A percentile compares a stretch with the other conserved stretches of the same genome.
Evolutionary conservation across 2,888 invertebrate species (phyloP).

Genomic region (Hydrotaea diabolus): DNA sequence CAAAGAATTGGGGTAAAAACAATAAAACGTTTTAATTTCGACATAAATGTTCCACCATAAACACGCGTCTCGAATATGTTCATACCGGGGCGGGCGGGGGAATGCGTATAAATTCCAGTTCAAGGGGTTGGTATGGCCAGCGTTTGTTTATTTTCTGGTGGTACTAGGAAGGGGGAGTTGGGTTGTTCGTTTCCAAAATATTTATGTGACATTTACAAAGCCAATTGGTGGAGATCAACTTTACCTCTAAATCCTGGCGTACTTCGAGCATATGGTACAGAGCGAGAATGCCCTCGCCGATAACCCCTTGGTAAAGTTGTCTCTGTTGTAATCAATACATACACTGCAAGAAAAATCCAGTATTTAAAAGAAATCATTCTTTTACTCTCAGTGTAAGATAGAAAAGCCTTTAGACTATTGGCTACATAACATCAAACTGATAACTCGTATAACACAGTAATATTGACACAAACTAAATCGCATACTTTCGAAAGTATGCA

Average conservation of each 20-base stretch:
- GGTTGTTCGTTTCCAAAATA: constrained; percentile 46
- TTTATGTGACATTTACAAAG: constrained; percentile 61
- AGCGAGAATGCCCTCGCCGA: neutral
- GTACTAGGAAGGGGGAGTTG: neutral
- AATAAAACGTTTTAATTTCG: constrained; percentile 60
- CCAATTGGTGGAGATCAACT: constrained; percentile 24
- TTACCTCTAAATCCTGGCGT: neutral
- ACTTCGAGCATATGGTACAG: constrained; percentile 21
- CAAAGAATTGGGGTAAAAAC: constrained; percentile 40
- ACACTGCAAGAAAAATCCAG: neutral
- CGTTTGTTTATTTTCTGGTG: neutral
- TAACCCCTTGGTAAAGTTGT: neutral
- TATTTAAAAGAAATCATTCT: too few relatives aligned
- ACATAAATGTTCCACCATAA: constrained; percentile 51
- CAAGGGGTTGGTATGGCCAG: constrained; percentile 1
- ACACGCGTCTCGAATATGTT: constrained; percentile 43
- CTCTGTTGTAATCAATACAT: neutral
- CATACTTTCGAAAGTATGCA: too few relatives aligned
- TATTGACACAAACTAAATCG: too few relatives aligned
- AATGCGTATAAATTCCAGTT: neutral
- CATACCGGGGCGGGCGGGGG: neutral
- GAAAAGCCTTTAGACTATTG: too few relatives aligned
- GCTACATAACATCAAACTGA: too few relatives aligned
- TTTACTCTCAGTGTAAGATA: too few relatives aligned
- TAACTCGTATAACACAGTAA: too few relatives aligned